Conservation (phyloP, 2,797 vertebrate genomes). For the Melanogrammus aeglefinus region DNA sequence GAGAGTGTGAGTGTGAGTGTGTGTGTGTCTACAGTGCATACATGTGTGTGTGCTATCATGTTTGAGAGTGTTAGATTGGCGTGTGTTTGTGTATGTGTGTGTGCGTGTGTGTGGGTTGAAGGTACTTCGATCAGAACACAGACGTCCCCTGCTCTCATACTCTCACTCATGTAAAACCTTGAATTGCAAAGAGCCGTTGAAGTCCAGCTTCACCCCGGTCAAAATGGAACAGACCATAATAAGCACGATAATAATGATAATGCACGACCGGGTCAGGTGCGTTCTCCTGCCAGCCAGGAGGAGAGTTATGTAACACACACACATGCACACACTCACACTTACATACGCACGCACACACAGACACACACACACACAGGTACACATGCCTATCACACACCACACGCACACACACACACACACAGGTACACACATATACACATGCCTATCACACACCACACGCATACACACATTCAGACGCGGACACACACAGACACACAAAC, state of each 20-base stretch:
- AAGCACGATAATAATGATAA: not conserved
- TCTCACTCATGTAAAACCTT: not conserved
- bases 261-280: not conserved
- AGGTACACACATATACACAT: too few relatives aligned
- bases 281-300: not conserved
- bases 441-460: too few relatives aligned
- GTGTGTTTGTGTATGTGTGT: too few relatives aligned
- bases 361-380: too few relatives aligned
- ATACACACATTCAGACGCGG: not conserved
- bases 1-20: too few relatives aligned
- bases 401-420: too few relatives aligned
- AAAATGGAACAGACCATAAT: conserved; percentile 9
- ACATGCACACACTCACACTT: not conserved
- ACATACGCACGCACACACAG: too few relatives aligned
- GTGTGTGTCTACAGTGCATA: too few relatives aligned
- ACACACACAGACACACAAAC: not conserved
- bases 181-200: not conserved
- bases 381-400: too few relatives aligned
- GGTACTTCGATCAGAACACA: not conserved
- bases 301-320: conserved; percentile 6
- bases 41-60: too few relatives aligned
- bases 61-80: too few relatives aligned
- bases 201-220: not conserved
- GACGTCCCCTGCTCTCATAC: not conserved
- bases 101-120: too few relatives aligned